Evolutionary conservation across 2,113 vertebrate species (phyloP).

Genomic region (Pontoporia blainvillei): DNA sequence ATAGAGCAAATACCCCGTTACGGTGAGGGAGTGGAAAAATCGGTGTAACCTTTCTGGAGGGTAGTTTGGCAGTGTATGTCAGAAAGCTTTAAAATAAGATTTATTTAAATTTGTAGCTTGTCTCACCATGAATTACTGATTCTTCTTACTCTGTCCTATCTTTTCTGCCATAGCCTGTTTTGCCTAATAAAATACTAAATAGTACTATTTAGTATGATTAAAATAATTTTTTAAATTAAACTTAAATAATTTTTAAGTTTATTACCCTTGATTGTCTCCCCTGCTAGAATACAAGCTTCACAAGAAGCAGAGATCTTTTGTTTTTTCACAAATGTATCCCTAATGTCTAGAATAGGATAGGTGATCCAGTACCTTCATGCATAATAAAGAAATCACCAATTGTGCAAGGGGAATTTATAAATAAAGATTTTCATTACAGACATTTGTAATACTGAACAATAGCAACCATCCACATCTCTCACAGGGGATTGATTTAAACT

Average conservation of each 20-base stretch:
- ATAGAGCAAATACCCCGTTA: neutral
- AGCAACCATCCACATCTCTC: neutral
- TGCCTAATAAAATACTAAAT: neutral
- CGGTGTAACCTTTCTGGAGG: neutral
- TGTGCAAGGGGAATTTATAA: neutral
- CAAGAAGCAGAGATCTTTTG: neutral
- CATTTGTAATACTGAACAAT: slow-evolving; percentile 32
- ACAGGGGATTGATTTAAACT: slow-evolving; percentile 39
- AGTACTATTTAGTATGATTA: neutral
- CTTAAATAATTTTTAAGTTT: neutral
- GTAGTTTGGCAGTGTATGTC: neutral
- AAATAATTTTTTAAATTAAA: too few species aligned
- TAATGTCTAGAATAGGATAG: neutral
- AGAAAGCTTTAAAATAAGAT: neutral
- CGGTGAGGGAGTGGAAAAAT: neutral
- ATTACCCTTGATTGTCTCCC: neutral
- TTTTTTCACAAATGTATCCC: neutral
- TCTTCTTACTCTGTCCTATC: neutral
- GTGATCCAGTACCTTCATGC: neutral
- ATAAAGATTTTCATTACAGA: neutral
- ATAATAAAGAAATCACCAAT: neutral
- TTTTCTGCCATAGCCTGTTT: neutral
- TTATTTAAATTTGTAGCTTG: neutral
- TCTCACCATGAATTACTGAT: neutral
- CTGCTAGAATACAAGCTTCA: neutral